Conservation (phyloP, 2,888 invertebrate genomes). For the Crepidodera aurea region DNA sequence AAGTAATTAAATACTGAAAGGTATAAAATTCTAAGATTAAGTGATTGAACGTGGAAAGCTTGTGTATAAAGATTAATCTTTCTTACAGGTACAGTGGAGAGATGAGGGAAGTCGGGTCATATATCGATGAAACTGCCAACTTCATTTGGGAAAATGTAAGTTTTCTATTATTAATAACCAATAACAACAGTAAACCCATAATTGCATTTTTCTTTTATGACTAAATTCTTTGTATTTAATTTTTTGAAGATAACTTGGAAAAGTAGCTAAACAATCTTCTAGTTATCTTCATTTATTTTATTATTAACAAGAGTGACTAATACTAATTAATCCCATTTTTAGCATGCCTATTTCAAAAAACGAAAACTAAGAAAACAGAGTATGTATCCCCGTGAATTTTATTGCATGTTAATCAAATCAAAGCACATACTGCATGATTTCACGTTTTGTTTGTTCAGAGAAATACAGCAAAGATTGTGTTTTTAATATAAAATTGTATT, state of each 20-base stretch:
- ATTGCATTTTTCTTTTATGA: slow-evolving; percentile 29
- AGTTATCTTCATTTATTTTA: not conserved
- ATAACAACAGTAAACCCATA: slow-evolving; percentile 3
- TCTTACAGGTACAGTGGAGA: slow-evolving; percentile 88
- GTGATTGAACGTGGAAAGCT: too few relatives aligned
- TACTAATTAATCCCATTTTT: slow-evolving; percentile 44
- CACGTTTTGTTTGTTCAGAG: not conserved
- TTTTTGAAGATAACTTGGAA: not conserved
- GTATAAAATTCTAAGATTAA: too few relatives aligned
- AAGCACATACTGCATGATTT: slow-evolving; percentile 22
- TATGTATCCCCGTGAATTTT: slow-evolving; percentile 53
- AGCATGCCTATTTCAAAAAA: slow-evolving; percentile 63
- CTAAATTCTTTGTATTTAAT: slow-evolving; percentile 36
- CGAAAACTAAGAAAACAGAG: slow-evolving; percentile 60
- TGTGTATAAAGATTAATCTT: too few relatives aligned
- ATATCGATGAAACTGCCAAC: slow-evolving; percentile 88
- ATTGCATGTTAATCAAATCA: slow-evolving; percentile 31
- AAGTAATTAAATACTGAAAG: too few relatives aligned
- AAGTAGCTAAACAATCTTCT: not conserved
- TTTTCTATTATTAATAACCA: slow-evolving; percentile 46
- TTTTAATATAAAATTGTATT: too few relatives aligned
- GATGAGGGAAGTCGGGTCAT: slow-evolving; percentile 83
- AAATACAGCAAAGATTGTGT: not conserved
- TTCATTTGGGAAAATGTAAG: slow-evolving; percentile 92
- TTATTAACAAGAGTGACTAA: slow-evolving; percentile 31